Evolutionary conservation across 2,113 vertebrate species (phyloP).

Genomic region (Narcine bancroftii): DNA sequence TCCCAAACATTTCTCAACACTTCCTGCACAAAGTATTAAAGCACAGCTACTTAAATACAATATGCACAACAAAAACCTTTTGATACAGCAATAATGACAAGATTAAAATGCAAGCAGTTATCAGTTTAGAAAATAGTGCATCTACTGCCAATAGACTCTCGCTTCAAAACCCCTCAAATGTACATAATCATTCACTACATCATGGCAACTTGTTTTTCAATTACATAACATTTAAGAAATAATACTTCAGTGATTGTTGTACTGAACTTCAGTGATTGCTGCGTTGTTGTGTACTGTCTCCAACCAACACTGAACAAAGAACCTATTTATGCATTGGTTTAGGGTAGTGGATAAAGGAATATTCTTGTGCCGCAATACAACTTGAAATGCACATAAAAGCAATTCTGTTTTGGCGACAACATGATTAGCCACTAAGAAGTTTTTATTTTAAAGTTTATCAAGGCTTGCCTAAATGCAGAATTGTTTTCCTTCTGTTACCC

Average conservation of each 20-base stretch:
- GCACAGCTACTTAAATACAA: not conserved
- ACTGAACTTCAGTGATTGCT: conserved; percentile 29
- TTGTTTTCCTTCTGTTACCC: not conserved
- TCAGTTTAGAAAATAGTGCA: not conserved
- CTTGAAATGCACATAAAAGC: not conserved
- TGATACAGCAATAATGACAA: not conserved
- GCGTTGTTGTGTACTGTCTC: not conserved
- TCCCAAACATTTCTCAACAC: not conserved
- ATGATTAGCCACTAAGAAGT: not conserved
- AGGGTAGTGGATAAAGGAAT: not conserved
- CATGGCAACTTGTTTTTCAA: not conserved
- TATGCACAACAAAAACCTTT: not conserved
- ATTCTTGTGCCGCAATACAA: not conserved
- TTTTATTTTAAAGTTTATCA: not conserved
- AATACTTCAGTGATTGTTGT: conserved; percentile 27
- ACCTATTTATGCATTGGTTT: not conserved
- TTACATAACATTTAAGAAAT: conserved; percentile 20
- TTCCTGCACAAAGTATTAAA: not conserved
- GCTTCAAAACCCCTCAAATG: not conserved
- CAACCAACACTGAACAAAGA: not conserved
- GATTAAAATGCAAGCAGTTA: not conserved
- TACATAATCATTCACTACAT: not conserved
- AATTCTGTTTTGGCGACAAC: not conserved
- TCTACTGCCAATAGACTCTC: not conserved
- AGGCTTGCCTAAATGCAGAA: not conserved